phyloP scores from a whole-genome alignment of 2,888 invertebrate genomes.

The Notocelia uddmanniana region DNA sequence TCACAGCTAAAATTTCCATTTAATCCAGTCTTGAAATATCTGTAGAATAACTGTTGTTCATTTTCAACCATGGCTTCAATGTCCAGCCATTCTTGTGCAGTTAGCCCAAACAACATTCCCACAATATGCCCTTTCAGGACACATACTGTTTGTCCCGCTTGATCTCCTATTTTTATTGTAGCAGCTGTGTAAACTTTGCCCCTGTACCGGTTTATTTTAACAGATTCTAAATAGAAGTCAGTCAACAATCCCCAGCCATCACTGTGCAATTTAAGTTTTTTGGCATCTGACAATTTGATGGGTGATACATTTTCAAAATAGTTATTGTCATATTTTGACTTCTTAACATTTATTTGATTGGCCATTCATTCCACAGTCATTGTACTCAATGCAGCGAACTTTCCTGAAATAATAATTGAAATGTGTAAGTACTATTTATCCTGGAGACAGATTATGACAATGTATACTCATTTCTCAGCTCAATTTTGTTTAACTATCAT shows the following conservation, averaged over 20 bases:
- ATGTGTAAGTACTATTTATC: neutral
- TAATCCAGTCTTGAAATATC: conserved; percentile 77
- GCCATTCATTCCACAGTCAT: conserved; percentile 37
- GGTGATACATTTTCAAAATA: conserved; percentile 63
- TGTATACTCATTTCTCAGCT: too few relatives aligned
- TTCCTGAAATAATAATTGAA: conserved; percentile 13
- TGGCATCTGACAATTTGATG: conserved; percentile 70
- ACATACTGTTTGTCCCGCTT: conserved; percentile 73
- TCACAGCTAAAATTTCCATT: conserved; percentile 65
- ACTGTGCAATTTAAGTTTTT: conserved; percentile 61
- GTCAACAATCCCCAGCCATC: conserved; percentile 73
- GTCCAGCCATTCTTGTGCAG: conserved; percentile 69
- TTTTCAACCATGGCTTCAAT: conserved; percentile 68
- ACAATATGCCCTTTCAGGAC: conserved; percentile 67
- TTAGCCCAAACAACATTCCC: conserved; percentile 71
- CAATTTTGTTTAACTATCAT: too few relatives aligned
- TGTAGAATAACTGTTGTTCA: conserved; percentile 75
- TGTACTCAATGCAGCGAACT: neutral
- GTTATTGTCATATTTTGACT: conserved; percentile 47
- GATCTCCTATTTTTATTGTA: conserved; percentile 70
- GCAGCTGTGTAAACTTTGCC: conserved; percentile 64
- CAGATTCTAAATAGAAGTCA: conserved; percentile 76
- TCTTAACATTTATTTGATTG: conserved; percentile 38
- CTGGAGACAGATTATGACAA: too few relatives aligned
- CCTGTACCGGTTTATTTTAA: conserved; percentile 69